Conservation (phyloP, 2,113 vertebrate species). For the Phalacrocorax pelagicus region DNA sequence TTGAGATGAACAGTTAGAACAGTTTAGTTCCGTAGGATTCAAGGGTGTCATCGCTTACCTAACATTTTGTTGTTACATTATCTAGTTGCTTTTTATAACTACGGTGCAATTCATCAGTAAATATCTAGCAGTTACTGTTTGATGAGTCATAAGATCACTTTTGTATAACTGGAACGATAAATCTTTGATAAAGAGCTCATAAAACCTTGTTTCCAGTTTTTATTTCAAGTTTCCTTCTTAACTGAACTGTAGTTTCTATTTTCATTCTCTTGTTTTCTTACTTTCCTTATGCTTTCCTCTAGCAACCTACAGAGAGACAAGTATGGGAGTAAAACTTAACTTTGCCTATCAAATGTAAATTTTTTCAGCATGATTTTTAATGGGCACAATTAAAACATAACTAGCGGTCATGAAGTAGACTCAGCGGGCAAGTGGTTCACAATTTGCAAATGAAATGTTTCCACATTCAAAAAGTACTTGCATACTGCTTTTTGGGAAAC, state of each 20-base stretch:
- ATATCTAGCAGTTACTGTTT: conserved; percentile 50
- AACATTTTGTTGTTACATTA: conserved; percentile 52
- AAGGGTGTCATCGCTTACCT: conserved; percentile 55
- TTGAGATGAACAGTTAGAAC: conserved; percentile 50
- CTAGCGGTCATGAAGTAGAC: conserved; percentile 93
- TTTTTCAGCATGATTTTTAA: conserved; percentile 99
- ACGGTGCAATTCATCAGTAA: conserved; percentile 10
- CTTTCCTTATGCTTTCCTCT: conserved; percentile 95
- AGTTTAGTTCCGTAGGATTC: conserved; percentile 48
- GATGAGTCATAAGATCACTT: conserved; percentile 33
- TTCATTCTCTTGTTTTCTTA: conserved; percentile 88
- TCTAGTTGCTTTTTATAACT: conserved; percentile 45
- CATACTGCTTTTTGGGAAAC: conserved; percentile 69
- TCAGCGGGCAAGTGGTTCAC: conserved; percentile 98
- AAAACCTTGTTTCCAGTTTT: conserved; percentile 69
- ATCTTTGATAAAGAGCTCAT: conserved; percentile 54
- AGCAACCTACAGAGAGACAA: conserved; percentile 99
- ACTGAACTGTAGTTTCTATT: conserved; percentile 84
- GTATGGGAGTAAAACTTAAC: conserved; percentile 99
- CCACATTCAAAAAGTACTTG: conserved; percentile 70
- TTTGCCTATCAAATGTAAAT: conserved; percentile 99
- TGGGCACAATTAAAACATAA: conserved; percentile 93
- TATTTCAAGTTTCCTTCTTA: conserved; percentile 72
- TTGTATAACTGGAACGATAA: conserved; percentile 56
- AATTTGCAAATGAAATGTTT: conserved; percentile 82